Evolutionary conservation across 2,888 invertebrate species (phyloP), one percentile per base, ranked within the genome.

Genomic region (Macrosiphum euphorbiae): DNA sequence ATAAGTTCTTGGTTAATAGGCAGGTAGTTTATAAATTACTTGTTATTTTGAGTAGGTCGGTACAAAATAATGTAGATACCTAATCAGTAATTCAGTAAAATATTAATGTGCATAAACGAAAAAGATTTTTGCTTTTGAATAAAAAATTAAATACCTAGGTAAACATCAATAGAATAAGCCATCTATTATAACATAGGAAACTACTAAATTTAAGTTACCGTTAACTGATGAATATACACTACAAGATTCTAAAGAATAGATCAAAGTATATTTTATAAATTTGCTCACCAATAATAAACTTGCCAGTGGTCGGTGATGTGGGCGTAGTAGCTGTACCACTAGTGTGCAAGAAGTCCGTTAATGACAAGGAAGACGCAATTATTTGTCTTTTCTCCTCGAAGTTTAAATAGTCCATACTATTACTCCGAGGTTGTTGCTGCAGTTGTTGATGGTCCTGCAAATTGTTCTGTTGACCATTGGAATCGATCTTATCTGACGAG

Each of bases 381-480:
- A 98, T 96, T 96, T 98, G 98, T 95, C 98, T 97, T 96, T 98
- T 98, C 96, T 98, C 98, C 96, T 98, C 98, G 96, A 98, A 98
- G 96, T 98, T 98, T 94, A 98, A 97, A 96, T 98, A 98, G 96
- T 98, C 98, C 96, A 98, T 97, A 95, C 98, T 98, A 96, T 97
- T 98, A 96, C 98, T 98, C 95, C 98, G 96, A 86, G 93, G 55
- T 20, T 93, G 92, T 92, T 92, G 92, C 58, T 87, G 92, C 20
- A 88, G 87, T 41, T 92, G 92, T 67, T 94, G 93, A 86, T 94
- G 93, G 86, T 94, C 89, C 3, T 90, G 93, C 35, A 90, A 47
- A 41, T 85, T 58, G 35, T 94, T 89, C 24, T 85, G 93, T 28
- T 90, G 89, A 16, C 90, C 90, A 94, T 94, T 94, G 47, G 93